Conservation (phyloP, 1,140 invertebrate species). For the Heliconius melpomene region DNA sequence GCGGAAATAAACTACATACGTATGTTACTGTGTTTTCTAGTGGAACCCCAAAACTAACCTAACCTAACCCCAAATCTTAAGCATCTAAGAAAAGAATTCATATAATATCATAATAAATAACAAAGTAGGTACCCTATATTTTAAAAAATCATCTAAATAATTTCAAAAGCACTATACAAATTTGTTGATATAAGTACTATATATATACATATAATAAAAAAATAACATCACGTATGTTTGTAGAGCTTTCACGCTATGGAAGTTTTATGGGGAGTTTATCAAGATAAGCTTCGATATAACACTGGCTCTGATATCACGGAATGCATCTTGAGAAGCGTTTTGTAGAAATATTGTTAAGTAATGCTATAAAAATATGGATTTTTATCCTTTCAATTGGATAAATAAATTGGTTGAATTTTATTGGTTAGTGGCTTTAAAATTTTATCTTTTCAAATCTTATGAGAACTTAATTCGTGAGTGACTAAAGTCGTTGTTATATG, state of each 20-base stretch:
- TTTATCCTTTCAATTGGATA: neutral
- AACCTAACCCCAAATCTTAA: too few species aligned
- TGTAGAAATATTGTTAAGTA: slow-evolving; percentile 6
- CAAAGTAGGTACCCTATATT: neutral
- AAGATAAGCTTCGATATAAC: slow-evolving; percentile 21
- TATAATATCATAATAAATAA: too few species aligned
- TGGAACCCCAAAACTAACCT: too few species aligned
- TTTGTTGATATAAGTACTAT: neutral
- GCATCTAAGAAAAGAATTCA: too few species aligned
- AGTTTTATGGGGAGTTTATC: slow-evolving; percentile 28
- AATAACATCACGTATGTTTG: neutral
- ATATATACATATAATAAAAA: neutral
- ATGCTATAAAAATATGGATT: neutral
- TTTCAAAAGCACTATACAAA: neutral
- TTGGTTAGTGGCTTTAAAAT: neutral
- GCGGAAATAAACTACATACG: too few species aligned
- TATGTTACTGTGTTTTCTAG: too few species aligned
- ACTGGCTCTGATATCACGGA: slow-evolving; percentile 19
- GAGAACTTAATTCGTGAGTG: neutral
- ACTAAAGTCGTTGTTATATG: neutral
- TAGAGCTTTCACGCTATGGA: slow-evolving; percentile 6
- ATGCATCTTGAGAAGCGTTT: slow-evolving; percentile 16
- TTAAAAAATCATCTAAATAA: neutral
- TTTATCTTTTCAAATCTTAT: neutral
- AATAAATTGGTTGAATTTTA: slow-evolving; percentile 18